Evolutionary conservation across 2,113 vertebrate species (phyloP).

Genomic region (Psettodes erumei): DNA sequence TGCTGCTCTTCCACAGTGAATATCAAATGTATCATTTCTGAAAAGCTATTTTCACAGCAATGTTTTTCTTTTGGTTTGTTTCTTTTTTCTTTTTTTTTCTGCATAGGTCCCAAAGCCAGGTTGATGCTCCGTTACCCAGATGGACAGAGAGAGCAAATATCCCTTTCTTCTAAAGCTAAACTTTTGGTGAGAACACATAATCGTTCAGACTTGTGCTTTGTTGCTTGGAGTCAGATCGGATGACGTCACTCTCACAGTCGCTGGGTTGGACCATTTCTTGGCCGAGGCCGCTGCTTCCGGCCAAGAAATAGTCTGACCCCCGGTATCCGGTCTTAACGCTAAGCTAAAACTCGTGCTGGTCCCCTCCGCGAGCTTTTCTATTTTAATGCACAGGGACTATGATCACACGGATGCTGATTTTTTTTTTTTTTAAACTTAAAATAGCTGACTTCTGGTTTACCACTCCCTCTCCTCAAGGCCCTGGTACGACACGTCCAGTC

Average conservation of each 20-base stretch:
- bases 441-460: background rate
- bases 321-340: no score
- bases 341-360: background rate
- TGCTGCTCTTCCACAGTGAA: background rate
- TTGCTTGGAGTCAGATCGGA: background rate
- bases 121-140: slow-evolving; percentile 99
- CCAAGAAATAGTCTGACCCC: background rate
- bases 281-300: background rate
- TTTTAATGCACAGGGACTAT: background rate
- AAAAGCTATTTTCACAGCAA: background rate
- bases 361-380: no score
- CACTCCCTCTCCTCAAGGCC: slow-evolving; percentile 79
- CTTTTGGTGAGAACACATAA: slow-evolving; percentile 89
- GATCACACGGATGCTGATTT: background rate
- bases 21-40: no score
- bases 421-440: background rate
- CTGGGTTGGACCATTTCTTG: background rate
- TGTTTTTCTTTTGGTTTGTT: no score
- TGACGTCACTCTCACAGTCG: background rate
- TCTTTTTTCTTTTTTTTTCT: slow-evolving; percentile 13
- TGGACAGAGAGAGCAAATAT: slow-evolving; percentile 97
- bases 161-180: slow-evolving; percentile 94
- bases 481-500: slow-evolving; percentile 96
- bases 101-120: slow-evolving; percentile 95
- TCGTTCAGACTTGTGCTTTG: no score